Conservation (phyloP, 2,113 vertebrate species). For the Zosterops hypoxanthus region DNA sequence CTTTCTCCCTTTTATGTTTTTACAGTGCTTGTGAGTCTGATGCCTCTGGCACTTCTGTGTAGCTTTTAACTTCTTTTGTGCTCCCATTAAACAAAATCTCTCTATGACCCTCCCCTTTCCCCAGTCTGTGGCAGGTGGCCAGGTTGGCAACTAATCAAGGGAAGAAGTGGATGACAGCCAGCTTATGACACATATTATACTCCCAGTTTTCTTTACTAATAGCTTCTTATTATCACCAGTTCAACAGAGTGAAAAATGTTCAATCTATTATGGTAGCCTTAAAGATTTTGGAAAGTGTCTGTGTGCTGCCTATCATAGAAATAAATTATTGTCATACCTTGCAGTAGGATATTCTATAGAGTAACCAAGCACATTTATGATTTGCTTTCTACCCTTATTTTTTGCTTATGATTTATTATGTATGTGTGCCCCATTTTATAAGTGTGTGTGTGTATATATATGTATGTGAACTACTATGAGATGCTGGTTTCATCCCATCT, state of each 20-base stretch:
- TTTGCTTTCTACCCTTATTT: neutral
- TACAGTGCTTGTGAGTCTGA: neutral
- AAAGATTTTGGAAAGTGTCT: neutral
- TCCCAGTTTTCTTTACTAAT: neutral
- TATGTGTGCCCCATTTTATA: neutral
- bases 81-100: neutral
- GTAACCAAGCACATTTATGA: neutral
- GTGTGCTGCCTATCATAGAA: neutral
- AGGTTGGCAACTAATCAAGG: neutral
- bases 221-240: slow-evolving; percentile 24
- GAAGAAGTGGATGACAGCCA: neutral
- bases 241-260: slow-evolving; percentile 26
- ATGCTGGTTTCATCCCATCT: neutral
- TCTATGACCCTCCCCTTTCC: neutral
- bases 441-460: neutral
- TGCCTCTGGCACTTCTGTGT: neutral
- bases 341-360: neutral
- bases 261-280: neutral
- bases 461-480: neutral
- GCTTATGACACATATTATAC: neutral
- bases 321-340: neutral
- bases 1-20: neutral
- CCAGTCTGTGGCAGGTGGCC: neutral
- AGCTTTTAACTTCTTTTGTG: slow-evolving; percentile 3
- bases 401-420: neutral